Percentiles rank a stretch among this genome's conserved stretches.
These are phyloP conservation scores for Taxidea taxus DNA, from an alignment of 2,113 vertebrate species.

Conservation along the genomic window DNA sequence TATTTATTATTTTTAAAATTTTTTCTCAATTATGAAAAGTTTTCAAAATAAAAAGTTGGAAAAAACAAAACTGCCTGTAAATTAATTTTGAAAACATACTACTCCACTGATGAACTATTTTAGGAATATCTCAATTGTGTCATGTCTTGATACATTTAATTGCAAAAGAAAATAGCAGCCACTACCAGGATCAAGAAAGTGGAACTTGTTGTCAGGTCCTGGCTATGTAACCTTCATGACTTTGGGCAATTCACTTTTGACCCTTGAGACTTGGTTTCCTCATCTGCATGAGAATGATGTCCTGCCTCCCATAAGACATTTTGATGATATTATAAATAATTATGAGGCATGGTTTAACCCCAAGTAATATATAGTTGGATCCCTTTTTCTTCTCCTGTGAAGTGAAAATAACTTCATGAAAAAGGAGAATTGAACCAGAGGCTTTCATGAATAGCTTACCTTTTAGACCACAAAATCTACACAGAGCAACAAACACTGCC, in stretches of 20 bases:
- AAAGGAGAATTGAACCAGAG: not conserved
- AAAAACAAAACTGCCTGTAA: not conserved
- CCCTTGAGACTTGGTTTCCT: not conserved
- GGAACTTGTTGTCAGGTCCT: not conserved
- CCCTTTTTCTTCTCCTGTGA: not conserved
- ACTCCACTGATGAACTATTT: not conserved
- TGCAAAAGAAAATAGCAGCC: not conserved
- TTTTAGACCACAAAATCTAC: slow-evolving; percentile 89
- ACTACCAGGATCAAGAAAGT: not conserved
- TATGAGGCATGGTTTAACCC: not conserved
- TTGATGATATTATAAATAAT: not conserved
- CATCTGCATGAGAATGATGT: not conserved
- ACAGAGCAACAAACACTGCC: slow-evolving; percentile 90
- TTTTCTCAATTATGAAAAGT: not conserved
- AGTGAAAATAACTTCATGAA: not conserved
- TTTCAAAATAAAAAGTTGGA: not conserved
- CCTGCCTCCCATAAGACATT: not conserved
- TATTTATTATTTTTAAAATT: not conserved
- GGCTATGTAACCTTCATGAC: not conserved
- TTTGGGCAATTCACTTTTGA: not conserved
- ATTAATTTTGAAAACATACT: not conserved
- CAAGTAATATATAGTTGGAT: not conserved
- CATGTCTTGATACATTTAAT: not conserved
- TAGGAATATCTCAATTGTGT: slow-evolving; percentile 17
- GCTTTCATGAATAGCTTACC: slow-evolving; percentile 75